These are phyloP conservation scores for Chlorodrepanis virens DNA, from an alignment of 2,113 vertebrate species.

Conservation along the genomic window DNA sequence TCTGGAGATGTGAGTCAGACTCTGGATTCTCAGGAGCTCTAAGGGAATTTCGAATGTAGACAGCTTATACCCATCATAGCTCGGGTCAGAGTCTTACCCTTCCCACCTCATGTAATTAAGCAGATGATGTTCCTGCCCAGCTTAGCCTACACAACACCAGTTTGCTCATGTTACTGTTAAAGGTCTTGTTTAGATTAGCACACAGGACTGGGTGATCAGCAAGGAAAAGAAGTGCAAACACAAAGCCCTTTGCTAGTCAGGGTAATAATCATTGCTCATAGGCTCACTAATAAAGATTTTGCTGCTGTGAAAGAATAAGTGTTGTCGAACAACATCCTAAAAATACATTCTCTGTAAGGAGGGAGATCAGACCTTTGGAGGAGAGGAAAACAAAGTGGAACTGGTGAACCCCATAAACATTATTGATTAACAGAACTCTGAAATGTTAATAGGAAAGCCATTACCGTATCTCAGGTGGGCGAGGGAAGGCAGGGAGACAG, in stretches of 20 bases:
- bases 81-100: background rate
- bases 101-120: background rate
- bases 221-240: background rate
- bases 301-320: background rate
- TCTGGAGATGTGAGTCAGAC: background rate
- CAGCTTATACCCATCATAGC: background rate
- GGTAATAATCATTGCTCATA: background rate
- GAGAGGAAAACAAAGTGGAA: background rate
- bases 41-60: background rate
- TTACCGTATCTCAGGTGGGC: background rate
- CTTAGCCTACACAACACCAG: rapidly evolving
- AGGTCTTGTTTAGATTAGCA: background rate
- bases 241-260: background rate
- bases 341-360: background rate
- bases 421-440: background rate
- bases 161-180: background rate
- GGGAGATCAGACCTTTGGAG: background rate
- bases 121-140: background rate
- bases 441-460: background rate
- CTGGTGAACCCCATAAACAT: background rate
- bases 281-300: background rate
- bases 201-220: background rate
- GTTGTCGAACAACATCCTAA: background rate
- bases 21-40: background rate
- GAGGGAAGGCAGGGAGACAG: background rate